These are phyloP conservation scores for Notarius lentiginosus DNA, from an alignment of 2,113 vertebrate species.

Conservation along the genomic window DNA sequence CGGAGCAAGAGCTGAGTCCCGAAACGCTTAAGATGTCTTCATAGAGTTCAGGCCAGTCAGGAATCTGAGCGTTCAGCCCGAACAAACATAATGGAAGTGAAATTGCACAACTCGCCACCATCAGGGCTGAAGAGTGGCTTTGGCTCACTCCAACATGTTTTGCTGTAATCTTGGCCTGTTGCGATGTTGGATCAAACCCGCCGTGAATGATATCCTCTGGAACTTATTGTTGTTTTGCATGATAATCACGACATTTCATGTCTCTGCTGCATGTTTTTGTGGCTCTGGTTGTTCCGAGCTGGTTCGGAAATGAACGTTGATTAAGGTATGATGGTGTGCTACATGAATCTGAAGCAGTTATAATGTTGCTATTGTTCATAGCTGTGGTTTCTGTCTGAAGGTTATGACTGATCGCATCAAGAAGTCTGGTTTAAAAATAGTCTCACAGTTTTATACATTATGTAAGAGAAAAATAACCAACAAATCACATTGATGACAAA, in stretches of 20 bases:
- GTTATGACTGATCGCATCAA: neutral
- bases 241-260: neutral
- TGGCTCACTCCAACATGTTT: neutral
- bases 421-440: neutral
- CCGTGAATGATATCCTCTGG: conserved; percentile 9
- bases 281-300: neutral
- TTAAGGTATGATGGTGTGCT: neutral
- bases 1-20: neutral
- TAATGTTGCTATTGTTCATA: neutral
- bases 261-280: neutral
- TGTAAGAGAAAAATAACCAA: neutral
- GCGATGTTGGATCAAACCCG: conserved; percentile 16
- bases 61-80: conserved; percentile 15
- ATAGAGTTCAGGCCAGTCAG: conserved; percentile 15
- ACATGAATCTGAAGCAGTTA: neutral
- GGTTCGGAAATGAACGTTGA: neutral
- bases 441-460: neutral
- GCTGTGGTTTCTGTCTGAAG: neutral
- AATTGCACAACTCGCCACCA: conserved; percentile 10
- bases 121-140: conserved; percentile 13
- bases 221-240: conserved; percentile 13
- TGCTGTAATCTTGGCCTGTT: conserved; percentile 3
- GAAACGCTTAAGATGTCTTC: conserved; percentile 18
- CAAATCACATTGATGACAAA: neutral
- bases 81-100: conserved; percentile 16